Percentiles rank a stretch among this genome's conserved stretches.
Conservation (phyloP, 2,888 invertebrate species). For the Sycophila texana region DNA sequence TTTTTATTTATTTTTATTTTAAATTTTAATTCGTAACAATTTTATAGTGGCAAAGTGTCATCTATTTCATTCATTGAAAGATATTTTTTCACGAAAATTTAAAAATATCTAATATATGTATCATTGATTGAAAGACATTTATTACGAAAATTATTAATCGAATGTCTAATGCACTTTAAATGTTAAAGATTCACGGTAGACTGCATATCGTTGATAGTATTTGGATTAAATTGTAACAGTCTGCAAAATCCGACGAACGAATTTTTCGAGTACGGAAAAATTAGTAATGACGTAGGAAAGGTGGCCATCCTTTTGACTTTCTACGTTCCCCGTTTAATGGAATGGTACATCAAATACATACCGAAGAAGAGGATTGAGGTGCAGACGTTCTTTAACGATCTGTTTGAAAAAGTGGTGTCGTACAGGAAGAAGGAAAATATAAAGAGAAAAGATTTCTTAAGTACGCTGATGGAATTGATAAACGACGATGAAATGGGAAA, state of each 20-base stretch:
- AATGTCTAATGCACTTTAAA: not conserved
- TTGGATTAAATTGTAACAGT: conserved; percentile 42
- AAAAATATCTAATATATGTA: not conserved
- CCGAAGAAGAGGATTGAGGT: conserved; percentile 55
- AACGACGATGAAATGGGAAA: conserved; percentile 56
- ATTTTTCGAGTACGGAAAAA: conserved; percentile 34
- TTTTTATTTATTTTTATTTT: too few relatives aligned
- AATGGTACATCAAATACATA: conserved; percentile 46
- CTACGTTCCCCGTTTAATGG: conserved; percentile 57
- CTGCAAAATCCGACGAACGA: conserved; percentile 18
- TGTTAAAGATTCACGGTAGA: conserved; percentile 39
- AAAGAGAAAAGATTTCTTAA: conserved; percentile 66
- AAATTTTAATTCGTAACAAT: too few relatives aligned
- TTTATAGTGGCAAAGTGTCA: too few relatives aligned
- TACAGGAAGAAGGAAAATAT: conserved; percentile 64
- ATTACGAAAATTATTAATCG: not conserved
- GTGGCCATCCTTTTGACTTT: conserved; percentile 58
- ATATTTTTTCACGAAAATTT: not conserved
- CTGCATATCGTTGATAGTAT: conserved; percentile 42
- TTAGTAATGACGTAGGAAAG: conserved; percentile 54
- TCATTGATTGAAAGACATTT: not conserved
- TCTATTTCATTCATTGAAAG: too few relatives aligned
- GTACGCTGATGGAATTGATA: conserved; percentile 65
- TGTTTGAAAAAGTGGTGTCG: conserved; percentile 65
- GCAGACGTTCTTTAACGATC: conserved; percentile 65